Evolutionary conservation across 2,797 vertebrate genomes (phyloP), one percentile per base, ranked within the genome.

Genomic region (Peromyscus eremicus): DNA sequence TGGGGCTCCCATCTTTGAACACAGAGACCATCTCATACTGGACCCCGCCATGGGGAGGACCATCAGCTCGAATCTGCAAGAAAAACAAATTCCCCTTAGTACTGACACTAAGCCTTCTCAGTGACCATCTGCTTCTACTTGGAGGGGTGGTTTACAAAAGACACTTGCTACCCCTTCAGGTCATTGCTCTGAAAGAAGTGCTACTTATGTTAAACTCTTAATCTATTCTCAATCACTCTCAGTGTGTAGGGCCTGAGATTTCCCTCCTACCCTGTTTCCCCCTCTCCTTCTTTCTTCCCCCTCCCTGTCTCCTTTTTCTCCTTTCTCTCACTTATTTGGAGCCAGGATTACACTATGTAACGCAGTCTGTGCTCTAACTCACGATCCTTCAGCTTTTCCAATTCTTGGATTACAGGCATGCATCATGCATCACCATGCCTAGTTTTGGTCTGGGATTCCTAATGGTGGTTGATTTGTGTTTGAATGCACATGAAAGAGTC

Each of bases 21-120:
- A 99, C 99, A 0, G 98, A 98, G 98, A 99, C 97, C 91, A 99
- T 99, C 98, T 99, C 99, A 1, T 99, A 99, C 94, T 99, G 99
- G 95, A 99, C 98, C 11, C 99, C 99, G 8, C 99, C 99, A 70
- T 99, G 99, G 62, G 98, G 98, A 81, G 99, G 99, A 0, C 99
- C 99, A 32, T 99, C 99, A 52, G 99, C 99, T 91, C 99, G 99
- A 98, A 99, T 99, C 99, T 99, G 98, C 37, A 17, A 66, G 92
- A 97, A 85, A 95, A 71, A 95, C 71, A 97, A 86, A 55, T 91
- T 91, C n/a, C 40, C 70, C 34, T 98, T 57, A 97, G 80, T 17
- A 57, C 83, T 32, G 68, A 34, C 5, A 6, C 4, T 76, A 79
- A 73, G 68, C 32, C 4, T 62, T 70, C 16, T 27, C 9, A 2